Evolutionary conservation across 1,140 invertebrate genomes (phyloP), one percentile per base, ranked within the genome.

Genomic region (Monochamus saltuarius): DNA sequence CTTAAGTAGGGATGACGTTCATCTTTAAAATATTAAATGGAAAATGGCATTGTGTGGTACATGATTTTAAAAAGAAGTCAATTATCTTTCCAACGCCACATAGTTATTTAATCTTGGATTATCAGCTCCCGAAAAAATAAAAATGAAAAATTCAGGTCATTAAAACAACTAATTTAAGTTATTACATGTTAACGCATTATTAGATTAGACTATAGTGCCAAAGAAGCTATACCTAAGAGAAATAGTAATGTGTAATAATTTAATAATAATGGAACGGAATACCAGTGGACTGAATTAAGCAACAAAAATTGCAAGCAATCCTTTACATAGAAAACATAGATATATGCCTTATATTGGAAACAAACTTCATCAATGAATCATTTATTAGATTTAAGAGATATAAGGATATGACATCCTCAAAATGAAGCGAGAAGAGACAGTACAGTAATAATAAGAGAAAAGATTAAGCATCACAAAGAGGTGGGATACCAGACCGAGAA

Each of bases 251-350:
- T n/a, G 47, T 22, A 50, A 50, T 0, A 17, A 38, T 10, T 29
- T 61, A 2, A 56, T 10, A 49, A 56, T 61, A 13, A 56, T 71
- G 65, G 64, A 71, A 71, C 40, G 62, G 55, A 70, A 71, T 40
- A 59, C 51, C 8, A 73, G 70, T 42, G 59, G 67, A 11, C 19
- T 69, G 13, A 35, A 19, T 8, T 50, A 67, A 61, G 39, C 39
- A 39, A 13, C 57, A 65, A 29, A 59, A 70, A 64, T 34, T 68
- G 47, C 57, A 65, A 62, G 46, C 55, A 39, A 67, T 70, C 43
- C 56, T 70, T 10, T 43, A 61, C 10, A 36, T 38, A 7, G 60
- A 67, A 37, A 65, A 69, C 51, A 68, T 71, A n/a, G 65, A 71
- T 46, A 62, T 70, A 3, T 59, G 38, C 37, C 56, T 62, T 29